phyloP scores from a whole-genome alignment of 1,140 invertebrate genomes.

The Meloidogyne floridensis region DNA sequence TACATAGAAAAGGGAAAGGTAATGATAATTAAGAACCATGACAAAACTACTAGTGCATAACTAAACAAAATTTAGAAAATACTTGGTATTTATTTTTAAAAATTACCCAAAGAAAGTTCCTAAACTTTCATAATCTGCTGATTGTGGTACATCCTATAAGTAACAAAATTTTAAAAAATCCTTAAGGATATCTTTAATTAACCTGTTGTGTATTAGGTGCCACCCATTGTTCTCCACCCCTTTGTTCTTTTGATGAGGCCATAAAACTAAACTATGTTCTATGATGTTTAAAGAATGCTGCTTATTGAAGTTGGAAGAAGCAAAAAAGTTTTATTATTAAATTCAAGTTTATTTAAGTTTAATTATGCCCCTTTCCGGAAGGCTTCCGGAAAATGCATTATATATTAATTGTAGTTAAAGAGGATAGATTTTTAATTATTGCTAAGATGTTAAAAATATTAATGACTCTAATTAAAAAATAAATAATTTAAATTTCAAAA shows the following conservation, averaged over 20 bases:
- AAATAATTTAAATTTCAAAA: too few species aligned
- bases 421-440: too few species aligned
- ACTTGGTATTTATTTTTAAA: background rate
- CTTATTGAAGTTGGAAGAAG: background rate
- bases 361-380: background rate
- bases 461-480: too few species aligned
- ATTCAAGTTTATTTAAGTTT: background rate
- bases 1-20: conserved; percentile 83
- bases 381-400: background rate
- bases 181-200: background rate
- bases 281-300: background rate
- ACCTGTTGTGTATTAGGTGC: conserved; percentile 62
- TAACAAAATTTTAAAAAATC: conserved; percentile 14
- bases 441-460: too few species aligned
- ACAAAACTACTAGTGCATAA: conserved; percentile 59
- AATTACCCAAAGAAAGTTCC: conserved; percentile 63
- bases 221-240: conserved; percentile 61
- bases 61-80: background rate
- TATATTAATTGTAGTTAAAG: background rate
- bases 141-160: conserved; percentile 64
- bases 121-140: conserved; percentile 62
- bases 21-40: conserved; percentile 73
- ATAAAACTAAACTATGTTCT: conserved; percentile 2
- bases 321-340: background rate
- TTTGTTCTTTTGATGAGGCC: conserved; percentile 52